Evolutionary conservation across 2,113 vertebrate species (phyloP).

Genomic region (Ibidorhyncha struthersii): DNA sequence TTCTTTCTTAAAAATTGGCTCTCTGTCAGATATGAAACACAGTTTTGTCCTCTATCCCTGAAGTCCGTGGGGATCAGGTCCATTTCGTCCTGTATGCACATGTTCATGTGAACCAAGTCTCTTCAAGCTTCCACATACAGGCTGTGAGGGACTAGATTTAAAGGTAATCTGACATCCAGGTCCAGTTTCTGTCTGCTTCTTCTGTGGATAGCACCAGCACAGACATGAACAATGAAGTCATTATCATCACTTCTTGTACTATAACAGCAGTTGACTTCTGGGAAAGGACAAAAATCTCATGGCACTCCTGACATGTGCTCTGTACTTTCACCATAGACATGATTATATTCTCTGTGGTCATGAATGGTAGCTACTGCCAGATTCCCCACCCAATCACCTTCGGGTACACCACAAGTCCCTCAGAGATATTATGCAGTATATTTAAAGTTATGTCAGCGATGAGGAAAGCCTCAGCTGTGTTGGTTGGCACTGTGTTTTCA

Average conservation of each 20-base stretch:
- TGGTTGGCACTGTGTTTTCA: neutral
- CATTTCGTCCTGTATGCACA: neutral
- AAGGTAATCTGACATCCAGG: neutral
- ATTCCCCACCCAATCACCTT: neutral
- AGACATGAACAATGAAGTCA: neutral
- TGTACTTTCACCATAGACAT: neutral
- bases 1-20: neutral
- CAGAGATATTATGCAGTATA: neutral
- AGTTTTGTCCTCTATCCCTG: neutral
- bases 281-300: neutral
- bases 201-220: neutral
- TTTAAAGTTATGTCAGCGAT: conserved; percentile 9
- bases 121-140: neutral
- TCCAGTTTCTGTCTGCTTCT: neutral
- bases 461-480: neutral
- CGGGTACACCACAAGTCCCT: neutral
- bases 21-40: neutral
- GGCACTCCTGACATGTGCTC: neutral
- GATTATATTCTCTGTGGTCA: conserved; percentile 18
- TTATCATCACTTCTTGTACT: neutral
- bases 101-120: neutral
- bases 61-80: neutral
- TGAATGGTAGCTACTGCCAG: neutral
- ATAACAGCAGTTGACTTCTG: neutral
- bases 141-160: neutral